Evolutionary conservation across 92 coral and sea anemone species (phyloP), one percentile per base, ranked within the genome.

Genomic region (Siderastrea radians): DNA sequence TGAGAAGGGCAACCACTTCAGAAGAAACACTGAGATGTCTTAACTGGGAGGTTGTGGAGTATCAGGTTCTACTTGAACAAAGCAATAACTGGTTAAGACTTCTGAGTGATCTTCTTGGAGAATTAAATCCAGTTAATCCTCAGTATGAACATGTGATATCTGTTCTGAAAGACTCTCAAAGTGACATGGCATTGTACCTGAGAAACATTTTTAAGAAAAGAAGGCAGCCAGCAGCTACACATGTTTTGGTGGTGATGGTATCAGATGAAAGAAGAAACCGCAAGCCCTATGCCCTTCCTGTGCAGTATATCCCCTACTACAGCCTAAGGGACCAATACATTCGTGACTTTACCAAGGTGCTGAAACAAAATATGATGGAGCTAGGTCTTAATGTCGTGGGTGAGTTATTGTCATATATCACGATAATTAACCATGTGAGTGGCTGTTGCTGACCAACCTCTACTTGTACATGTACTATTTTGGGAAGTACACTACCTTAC

Each of bases 231-330:
- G 45, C 72, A 44, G 94, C 94, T 67, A 73, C 86, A 5, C 92
- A 91, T 84, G 94, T 91, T 16, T 17, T 91, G 78, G 92, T 91
- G 8, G 17, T 80, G 19, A 91, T 87, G 94, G 72, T 91, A n/a
- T 91, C 94, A 19, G 94, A 91, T 87, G 94, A 91, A 61, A 76
- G 80, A 55, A 77, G 94, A 72, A 19, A 61, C 52, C 43, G 7
- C 9, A 87, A 87, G 45, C 94, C 94, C 77, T 91, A 91, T 82
- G 94, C 91, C 10, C 91, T 91, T 43, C 94, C 94, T 13, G 85
- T 83, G 2, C 89, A 71, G 11, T 87, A 74, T 59, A 83, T 83
- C 14, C 92, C 94, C 11, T 86, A 79, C 59, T 61, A 50, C 43
- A 91, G 82, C 15, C 47, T 91, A 7, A 75, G 57, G 77, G 94